phyloP scores from a whole-genome alignment of 2,113 vertebrate genomes.

The Clupea harengus region DNA sequence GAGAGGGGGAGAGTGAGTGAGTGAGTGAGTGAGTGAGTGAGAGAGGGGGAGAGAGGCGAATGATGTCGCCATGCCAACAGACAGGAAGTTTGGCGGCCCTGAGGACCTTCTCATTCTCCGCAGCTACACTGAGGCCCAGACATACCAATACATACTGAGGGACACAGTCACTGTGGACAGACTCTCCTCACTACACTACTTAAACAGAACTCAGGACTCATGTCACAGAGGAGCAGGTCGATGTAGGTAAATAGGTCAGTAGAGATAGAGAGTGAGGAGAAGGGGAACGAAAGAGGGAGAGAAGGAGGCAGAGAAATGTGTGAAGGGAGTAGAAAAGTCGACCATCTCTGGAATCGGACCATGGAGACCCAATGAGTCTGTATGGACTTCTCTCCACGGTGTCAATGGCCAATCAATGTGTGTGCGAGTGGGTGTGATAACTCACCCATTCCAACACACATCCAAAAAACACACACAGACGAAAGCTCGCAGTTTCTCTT shows the following conservation, averaged over 20 bases:
- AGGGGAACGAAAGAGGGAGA: neutral
- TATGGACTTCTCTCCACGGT: neutral
- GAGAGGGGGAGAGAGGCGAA: neutral
- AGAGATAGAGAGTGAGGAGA: slow-evolving; percentile 1
- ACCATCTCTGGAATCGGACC: neutral
- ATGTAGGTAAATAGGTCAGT: neutral
- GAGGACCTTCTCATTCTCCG: neutral
- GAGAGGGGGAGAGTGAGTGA: neutral
- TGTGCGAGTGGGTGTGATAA: neutral
- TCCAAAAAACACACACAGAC: neutral
- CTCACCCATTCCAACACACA: neutral
- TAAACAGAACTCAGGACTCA: neutral
- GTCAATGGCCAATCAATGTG: neutral
- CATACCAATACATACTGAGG: neutral
- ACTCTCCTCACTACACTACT: neutral
- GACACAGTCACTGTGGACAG: neutral
- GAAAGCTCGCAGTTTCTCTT: neutral
- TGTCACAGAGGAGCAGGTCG: neutral
- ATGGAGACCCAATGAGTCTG: neutral
- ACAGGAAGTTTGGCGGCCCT: neutral
- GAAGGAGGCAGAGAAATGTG: neutral
- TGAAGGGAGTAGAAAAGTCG: slow-evolving; percentile 14
- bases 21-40: neutral
- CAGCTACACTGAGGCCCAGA: neutral
- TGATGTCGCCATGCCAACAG: slow-evolving; percentile 7